Conservation (phyloP, 2,888 invertebrate genomes). For the Heliconius charithonia region DNA sequence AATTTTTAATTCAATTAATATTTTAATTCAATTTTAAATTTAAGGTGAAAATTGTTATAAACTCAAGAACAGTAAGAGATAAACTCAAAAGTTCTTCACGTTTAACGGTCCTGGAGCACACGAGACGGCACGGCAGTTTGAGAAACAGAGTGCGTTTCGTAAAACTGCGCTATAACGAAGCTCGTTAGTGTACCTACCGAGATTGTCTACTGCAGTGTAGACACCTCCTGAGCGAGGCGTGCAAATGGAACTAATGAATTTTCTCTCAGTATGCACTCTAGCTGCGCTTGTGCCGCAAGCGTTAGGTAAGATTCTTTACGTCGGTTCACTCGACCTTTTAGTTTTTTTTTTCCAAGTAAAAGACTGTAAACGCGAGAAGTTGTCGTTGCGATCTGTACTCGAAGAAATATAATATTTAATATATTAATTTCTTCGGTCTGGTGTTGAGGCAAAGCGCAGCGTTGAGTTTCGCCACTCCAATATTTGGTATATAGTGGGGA, state of each 20-base stretch:
- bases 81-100: constrained; percentile 60
- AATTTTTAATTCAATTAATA: no score
- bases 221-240: constrained; percentile 64
- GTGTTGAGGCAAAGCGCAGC: no score
- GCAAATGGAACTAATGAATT: constrained; percentile 80
- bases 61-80: constrained; percentile 37
- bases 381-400: no score
- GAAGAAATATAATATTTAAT: no score
- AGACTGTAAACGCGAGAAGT: no score
- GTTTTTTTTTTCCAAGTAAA: constrained; percentile 30
- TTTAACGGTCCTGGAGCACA: constrained; percentile 55
- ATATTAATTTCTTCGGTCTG: no score
- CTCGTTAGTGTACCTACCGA: constrained; percentile 78
- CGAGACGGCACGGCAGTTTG: constrained; percentile 49
- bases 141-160: constrained; percentile 65
- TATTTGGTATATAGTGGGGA: no score
- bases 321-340: constrained; percentile 47
- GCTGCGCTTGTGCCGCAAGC: constrained; percentile 61
- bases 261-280: constrained; percentile 70
- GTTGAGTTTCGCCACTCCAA: no score
- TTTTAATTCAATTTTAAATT: constrained; percentile 3
- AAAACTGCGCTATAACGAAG: constrained; percentile 75
- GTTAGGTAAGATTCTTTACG: constrained; percentile 62
- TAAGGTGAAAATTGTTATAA: constrained; percentile 34
- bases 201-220: constrained; percentile 69